Percentiles rank a stretch among this genome's conserved stretches.
phyloP scores from a whole-genome alignment of 2,888 invertebrate genomes.

The Stenodema calcarata region DNA sequence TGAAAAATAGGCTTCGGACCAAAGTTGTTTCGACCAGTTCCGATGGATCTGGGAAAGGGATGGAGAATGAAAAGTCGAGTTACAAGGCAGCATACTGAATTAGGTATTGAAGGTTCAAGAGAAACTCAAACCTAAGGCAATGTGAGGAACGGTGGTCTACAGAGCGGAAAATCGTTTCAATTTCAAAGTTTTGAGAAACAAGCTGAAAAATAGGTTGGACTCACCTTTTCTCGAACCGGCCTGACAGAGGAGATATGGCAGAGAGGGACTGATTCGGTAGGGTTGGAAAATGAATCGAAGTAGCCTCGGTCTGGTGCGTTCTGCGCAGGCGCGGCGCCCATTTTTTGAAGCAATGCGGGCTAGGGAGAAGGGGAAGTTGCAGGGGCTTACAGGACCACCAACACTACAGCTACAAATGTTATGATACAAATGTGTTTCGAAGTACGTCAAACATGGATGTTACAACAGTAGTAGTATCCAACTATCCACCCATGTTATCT shows the following conservation, averaged over 20 bases:
- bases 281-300: constrained; percentile 40
- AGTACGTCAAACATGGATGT: too few species aligned
- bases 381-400: not conserved
- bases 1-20: constrained; percentile 18
- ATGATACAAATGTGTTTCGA: too few species aligned
- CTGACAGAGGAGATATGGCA: not conserved
- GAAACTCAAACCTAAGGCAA: not conserved
- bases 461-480: too few species aligned
- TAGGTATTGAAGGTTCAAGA: not conserved
- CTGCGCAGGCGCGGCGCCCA: constrained; percentile 8
- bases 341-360: constrained; percentile 13
- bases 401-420: not conserved
- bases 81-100: not conserved
- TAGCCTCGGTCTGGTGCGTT: not conserved
- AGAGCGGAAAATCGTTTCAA: not conserved
- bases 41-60: constrained; percentile 17
- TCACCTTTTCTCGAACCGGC: constrained; percentile 33
- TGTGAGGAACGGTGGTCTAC: not conserved
- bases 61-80: not conserved
- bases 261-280: constrained; percentile 23
- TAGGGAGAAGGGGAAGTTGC: not conserved
- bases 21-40: constrained; percentile 12
- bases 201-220: not conserved
- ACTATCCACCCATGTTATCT: too few species aligned
- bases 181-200: not conserved